A percentile compares a stretch with the other conserved stretches of the same genome.
Conservation (phyloP, 1,140 invertebrate genomes). For the Cepaea nemoralis region DNA sequence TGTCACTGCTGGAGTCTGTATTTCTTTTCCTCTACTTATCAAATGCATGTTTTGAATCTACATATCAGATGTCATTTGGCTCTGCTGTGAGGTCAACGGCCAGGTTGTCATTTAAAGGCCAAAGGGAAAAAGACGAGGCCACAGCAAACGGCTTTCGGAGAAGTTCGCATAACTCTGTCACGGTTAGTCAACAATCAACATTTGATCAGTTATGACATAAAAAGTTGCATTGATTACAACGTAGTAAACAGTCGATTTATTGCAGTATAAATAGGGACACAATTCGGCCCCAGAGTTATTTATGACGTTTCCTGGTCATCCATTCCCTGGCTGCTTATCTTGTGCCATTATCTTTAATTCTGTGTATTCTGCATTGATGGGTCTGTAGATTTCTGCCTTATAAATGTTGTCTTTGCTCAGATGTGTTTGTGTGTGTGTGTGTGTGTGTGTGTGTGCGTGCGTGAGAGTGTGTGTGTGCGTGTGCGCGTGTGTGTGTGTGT, state of each 20-base stretch:
- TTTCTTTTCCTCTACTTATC: background rate
- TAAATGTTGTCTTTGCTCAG: too few relatives aligned
- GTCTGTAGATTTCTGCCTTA: too few relatives aligned
- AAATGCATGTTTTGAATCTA: background rate
- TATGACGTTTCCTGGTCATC: background rate
- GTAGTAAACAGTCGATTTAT: background rate
- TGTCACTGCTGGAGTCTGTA: background rate
- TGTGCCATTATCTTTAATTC: background rate
- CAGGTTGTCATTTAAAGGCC: constrained; percentile 62
- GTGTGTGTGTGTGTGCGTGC: too few relatives aligned
- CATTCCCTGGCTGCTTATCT: background rate
- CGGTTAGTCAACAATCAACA: constrained; percentile 3
- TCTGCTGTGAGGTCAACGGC: constrained; percentile 63
- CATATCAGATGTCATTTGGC: constrained; percentile 59
- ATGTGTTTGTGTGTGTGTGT: too few relatives aligned
- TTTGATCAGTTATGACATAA: too few relatives aligned
- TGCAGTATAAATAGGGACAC: background rate
- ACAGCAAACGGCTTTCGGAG: constrained; percentile 32
- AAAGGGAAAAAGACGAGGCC: constrained; percentile 51
- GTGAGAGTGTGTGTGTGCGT: too few relatives aligned
- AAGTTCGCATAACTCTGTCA: constrained; percentile 16
- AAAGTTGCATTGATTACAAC: too few relatives aligned
- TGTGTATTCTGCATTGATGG: too few relatives aligned
- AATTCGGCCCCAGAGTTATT: background rate
- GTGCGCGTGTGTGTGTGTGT: too few relatives aligned